A percentile compares a stretch with the other conserved stretches of the same genome.
Evolutionary conservation across 2,113 vertebrate genomes (phyloP).

Genomic region (Mustelus asterias): DNA sequence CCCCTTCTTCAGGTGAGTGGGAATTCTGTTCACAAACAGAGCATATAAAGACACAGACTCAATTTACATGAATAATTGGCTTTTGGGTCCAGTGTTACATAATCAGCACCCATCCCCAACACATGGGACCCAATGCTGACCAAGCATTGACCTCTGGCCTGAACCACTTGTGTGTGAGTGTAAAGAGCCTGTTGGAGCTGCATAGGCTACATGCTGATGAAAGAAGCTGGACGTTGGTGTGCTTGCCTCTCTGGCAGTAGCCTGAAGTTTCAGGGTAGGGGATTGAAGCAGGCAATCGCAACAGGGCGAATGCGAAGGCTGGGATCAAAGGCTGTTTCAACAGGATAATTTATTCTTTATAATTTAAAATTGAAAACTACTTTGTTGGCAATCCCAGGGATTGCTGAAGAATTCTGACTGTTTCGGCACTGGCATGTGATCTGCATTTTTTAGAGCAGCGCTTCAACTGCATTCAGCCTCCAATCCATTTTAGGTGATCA

Average conservation of each 20-base stretch:
- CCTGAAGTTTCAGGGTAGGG: no score
- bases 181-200: neutral
- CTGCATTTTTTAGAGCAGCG: neutral
- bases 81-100: neutral
- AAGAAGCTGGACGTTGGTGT: neutral
- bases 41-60: no score
- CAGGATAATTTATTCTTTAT: no score
- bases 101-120: neutral
- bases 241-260: neutral
- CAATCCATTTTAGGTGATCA: neutral
- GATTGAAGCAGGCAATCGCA: neutral
- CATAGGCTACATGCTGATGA: no score
- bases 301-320: neutral
- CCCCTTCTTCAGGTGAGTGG: no score
- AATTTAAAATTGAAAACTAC: no score
- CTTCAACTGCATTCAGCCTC: neutral
- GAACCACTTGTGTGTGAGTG: neutral
- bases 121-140: neutral
- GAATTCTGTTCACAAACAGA: no score
- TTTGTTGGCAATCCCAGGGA: neutral
- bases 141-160: neutral
- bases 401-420: neutral
- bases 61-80: no score
- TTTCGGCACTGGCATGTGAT: neutral
- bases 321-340: no score